phyloP scores from a whole-genome alignment of 92 coral and sea anemone genomes.

The Phenganax stokvisi region DNA sequence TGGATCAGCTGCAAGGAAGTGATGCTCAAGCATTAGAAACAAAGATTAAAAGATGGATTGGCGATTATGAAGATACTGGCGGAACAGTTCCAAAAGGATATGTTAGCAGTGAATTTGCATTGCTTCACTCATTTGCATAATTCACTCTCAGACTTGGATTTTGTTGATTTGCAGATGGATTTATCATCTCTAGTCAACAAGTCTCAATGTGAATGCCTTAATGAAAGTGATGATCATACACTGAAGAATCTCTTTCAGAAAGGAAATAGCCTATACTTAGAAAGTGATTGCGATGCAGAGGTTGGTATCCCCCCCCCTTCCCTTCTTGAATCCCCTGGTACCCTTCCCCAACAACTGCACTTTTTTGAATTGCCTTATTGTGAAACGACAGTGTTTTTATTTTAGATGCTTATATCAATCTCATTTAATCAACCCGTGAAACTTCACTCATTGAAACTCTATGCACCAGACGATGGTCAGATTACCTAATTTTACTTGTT shows the following conservation, averaged over 20 bases:
- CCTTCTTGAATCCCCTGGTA: neutral
- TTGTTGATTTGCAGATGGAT: conserved; percentile 58
- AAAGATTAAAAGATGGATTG: conserved; percentile 79
- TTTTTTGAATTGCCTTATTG: neutral
- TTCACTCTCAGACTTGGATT: conserved; percentile 5
- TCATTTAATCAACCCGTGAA: conserved; percentile 85
- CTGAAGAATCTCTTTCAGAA: conserved; percentile 67
- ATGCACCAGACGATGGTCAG: conserved; percentile 89
- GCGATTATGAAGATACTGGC: conserved; percentile 60
- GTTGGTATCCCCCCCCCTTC: conserved; percentile 18
- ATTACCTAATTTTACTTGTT: neutral
- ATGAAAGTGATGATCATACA: conserved; percentile 80
- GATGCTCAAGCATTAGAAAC: conserved; percentile 70
- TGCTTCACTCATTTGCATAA: neutral
- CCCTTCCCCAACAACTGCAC: neutral
- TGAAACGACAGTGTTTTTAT: neutral
- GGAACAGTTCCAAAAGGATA: conserved; percentile 81
- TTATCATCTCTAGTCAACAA: conserved; percentile 62
- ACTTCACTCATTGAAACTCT: conserved; percentile 80
- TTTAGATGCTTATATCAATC: conserved; percentile 71
- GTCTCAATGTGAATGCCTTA: conserved; percentile 85
- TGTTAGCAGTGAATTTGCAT: conserved; percentile 52
- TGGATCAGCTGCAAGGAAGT: conserved; percentile 82
- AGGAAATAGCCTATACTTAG: conserved; percentile 70
- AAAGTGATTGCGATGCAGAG: conserved; percentile 99